Conservation (phyloP, 1,140 invertebrate species). For the Papilio polytes region DNA sequence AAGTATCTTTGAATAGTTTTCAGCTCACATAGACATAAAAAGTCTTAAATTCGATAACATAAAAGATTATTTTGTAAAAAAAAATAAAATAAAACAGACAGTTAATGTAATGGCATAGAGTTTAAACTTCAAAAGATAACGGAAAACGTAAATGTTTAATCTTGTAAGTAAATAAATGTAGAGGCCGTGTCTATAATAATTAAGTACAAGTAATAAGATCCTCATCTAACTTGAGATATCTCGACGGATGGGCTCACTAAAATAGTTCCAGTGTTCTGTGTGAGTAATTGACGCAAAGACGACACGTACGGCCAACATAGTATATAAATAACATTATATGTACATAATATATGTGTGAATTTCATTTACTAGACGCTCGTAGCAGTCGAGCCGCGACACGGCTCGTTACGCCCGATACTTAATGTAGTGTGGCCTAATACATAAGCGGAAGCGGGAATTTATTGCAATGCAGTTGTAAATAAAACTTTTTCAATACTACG, state of each 20-base stretch:
- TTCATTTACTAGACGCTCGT: conserved; percentile 37
- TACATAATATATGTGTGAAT: conserved; percentile 36
- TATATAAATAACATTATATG: conserved; percentile 22
- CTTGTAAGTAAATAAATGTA: not conserved
- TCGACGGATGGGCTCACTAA: not conserved
- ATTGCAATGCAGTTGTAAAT: not conserved
- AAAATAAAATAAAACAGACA: no score
- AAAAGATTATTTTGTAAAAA: no score
- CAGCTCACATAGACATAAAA: no score
- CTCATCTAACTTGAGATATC: conserved; percentile 12
- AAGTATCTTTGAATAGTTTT: no score
- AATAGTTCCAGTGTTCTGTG: conserved; percentile 32
- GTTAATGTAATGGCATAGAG: no score
- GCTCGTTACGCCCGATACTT: conserved; percentile 37
- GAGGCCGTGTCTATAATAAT: not conserved
- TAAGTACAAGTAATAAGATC: not conserved
- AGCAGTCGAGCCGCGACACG: conserved; percentile 36
- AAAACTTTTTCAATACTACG: not conserved
- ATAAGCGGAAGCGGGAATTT: conserved; percentile 10
- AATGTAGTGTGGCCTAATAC: not conserved
- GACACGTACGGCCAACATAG: not conserved
- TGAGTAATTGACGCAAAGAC: conserved; percentile 33
- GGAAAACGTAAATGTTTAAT: not conserved
- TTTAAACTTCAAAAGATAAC: no score
- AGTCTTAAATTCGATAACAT: no score